Evolutionary conservation across 2,113 vertebrate genomes (phyloP).

Genomic region (Megaleporinus macrocephalus): DNA sequence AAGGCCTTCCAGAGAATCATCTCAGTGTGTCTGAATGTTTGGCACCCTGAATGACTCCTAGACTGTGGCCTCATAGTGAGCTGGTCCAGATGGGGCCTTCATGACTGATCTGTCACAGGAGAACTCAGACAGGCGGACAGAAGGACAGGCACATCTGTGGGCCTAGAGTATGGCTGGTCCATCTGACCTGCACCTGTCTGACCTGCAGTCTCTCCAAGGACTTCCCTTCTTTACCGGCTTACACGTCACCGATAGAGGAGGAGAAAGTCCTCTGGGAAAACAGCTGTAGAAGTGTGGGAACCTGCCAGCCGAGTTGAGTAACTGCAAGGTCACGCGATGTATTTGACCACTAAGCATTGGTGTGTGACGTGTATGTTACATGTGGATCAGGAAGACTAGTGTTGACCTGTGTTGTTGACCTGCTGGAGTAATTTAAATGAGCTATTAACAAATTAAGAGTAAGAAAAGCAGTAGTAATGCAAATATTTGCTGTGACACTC

Average conservation of each 20-base stretch:
- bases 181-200: conserved; percentile 4
- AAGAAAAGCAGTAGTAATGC: too few species aligned
- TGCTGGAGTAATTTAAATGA: too few species aligned
- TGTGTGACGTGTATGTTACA: background rate
- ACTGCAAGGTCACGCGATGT: background rate
- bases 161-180: background rate
- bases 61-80: background rate
- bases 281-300: conserved; percentile 2
- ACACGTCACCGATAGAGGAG: background rate
- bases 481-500: too few species aligned
- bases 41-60: background rate
- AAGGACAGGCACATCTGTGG: conserved; percentile 19
- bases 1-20: background rate
- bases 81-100: conserved; percentile 7
- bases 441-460: too few species aligned
- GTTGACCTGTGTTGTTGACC: background rate
- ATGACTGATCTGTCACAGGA: conserved; percentile 31
- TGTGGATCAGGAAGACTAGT: background rate
- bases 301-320: background rate
- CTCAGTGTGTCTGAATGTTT: background rate
- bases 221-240: background rate
- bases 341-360: background rate
- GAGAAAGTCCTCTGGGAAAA: background rate
- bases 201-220: background rate
- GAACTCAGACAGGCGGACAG: conserved; percentile 10